A percentile compares a stretch with the other conserved stretches of the same genome.
Evolutionary conservation across 2,113 vertebrate species (phyloP).

Genomic region (Mirounga angustirostris): DNA sequence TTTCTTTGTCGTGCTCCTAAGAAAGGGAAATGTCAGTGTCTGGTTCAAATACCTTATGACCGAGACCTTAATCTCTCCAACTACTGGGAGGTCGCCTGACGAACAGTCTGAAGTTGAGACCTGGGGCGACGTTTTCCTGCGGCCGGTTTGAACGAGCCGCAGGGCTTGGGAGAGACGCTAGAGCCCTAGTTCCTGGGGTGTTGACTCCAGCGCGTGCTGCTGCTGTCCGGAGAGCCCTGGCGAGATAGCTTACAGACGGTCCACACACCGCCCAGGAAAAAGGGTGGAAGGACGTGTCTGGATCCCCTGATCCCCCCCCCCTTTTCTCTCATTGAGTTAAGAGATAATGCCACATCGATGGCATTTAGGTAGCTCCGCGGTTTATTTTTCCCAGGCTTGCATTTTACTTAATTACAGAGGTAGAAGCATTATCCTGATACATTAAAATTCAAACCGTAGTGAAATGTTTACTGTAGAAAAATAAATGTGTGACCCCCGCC

Average conservation of each 20-base stretch:
- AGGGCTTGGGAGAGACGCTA: background rate
- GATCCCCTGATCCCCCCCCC: no score
- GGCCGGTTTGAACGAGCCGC: background rate
- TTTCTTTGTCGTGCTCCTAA: background rate
- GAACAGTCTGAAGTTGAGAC: background rate
- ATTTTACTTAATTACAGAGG: background rate
- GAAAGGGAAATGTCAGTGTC: background rate
- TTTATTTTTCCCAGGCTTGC: background rate
- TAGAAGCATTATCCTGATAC: background rate
- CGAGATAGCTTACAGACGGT: background rate
- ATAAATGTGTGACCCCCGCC: background rate
- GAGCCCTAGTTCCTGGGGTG: background rate
- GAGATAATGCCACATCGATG: background rate
- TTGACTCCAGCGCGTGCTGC: background rate
- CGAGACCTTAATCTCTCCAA: background rate
- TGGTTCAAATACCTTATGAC: background rate
- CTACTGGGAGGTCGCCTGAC: no score
- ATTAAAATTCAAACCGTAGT: slow-evolving; percentile 7
- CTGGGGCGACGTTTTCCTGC: background rate
- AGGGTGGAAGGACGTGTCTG: background rate
- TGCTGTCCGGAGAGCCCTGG: background rate
- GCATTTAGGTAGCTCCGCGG: background rate
- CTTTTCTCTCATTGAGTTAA: background rate
- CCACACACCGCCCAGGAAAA: background rate
- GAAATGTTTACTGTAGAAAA: slow-evolving; percentile 24